phyloP scores from a whole-genome alignment of 64 coral and sea anemone species.

The Actinia equina region DNA sequence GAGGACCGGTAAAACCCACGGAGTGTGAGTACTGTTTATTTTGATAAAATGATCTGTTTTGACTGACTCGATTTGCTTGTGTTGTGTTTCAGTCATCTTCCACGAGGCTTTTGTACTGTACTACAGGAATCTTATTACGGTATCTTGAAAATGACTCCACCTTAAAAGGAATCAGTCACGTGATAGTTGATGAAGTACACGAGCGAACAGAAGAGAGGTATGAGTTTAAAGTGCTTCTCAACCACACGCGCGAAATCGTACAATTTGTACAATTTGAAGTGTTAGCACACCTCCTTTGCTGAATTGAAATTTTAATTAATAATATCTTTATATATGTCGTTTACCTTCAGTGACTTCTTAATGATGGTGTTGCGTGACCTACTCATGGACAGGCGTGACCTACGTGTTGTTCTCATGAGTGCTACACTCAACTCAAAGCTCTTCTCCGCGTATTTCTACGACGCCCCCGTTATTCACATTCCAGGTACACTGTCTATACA shows the following conservation, averaged over 20 bases:
- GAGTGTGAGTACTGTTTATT: too few species aligned
- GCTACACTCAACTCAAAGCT: constrained; percentile 77
- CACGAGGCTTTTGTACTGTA: constrained; percentile 82
- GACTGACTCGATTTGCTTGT: too few species aligned
- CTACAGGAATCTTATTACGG: constrained; percentile 75
- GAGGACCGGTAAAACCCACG: too few species aligned
- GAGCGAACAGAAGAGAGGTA: constrained; percentile 90
- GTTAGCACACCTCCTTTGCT: too few species aligned
- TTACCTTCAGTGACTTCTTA: constrained; percentile 61
- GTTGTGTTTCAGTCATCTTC: constrained; percentile 51
- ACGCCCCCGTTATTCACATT: constrained; percentile 90
- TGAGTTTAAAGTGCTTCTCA: too few species aligned
- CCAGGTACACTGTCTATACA: constrained; percentile 51
- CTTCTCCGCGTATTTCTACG: constrained; percentile 80
- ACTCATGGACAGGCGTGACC: constrained; percentile 60
- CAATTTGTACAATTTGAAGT: too few species aligned
- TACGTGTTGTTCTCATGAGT: constrained; percentile 85
- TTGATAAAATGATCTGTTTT: too few species aligned
- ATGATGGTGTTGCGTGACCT: constrained; percentile 91
- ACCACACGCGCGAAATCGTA: too few species aligned
- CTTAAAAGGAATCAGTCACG: constrained; percentile 74
- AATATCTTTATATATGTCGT: too few species aligned
- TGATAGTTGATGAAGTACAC: constrained; percentile 90
- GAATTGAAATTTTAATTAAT: too few species aligned
- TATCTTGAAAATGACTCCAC: constrained; percentile 72